Percentiles rank a stretch among this genome's conserved stretches.
phyloP scores from a whole-genome alignment of 2,113 vertebrate species.

The rabbit (Oryctolagus cuniculus) region mOryCun1.1 NC_091442.1:55514001-55514500 shows the following conservation, averaged over 20 bases:
- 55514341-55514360: background rate
- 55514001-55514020: background rate
- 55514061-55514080: background rate
- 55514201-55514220: slow-evolving; percentile 21
- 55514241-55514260: background rate
- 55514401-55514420: background rate
- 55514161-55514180: slow-evolving; percentile 54
- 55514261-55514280: background rate
- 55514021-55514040: background rate
- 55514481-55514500: background rate
- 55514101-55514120: background rate
- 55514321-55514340: background rate
- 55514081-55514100: no score
- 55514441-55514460: background rate
- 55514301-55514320: fast-evolving
- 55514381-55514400: background rate
- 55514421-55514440: background rate
- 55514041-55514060: no score
- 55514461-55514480: background rate
- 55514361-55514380: no score
- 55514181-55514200: slow-evolving; percentile 63
- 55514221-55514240: no score
- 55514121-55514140: background rate
- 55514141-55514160: background rate
- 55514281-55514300: slow-evolving; percentile 58